Evolutionary conservation across 2,113 vertebrate species (phyloP), one percentile per base, ranked within the genome.

Genomic region (Crotalus viridis): DNA sequence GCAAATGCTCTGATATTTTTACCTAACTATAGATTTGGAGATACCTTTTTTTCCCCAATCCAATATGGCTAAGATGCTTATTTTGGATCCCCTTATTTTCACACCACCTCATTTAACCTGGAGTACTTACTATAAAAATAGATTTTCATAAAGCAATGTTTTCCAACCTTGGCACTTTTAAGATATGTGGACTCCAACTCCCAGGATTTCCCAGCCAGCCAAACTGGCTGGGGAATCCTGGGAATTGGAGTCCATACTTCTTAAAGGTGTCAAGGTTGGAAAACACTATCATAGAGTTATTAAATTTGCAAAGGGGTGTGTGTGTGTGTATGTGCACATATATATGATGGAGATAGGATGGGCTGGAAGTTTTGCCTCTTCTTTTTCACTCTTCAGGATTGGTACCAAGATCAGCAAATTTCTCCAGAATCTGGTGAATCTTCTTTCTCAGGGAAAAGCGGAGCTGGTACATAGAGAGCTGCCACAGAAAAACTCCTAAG

Each of bases 401-500:
- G 19, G 21, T 89, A 89, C 92, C 69, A 28, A 93, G 28, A n/a
- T 93, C 92, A 7, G 90, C 90, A 26, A 93, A 91, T 48, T 89
- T 48, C 48, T 93, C 92, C 8, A 89, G 88, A 10, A 33, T 26
- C 59, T 69, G 39, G 2, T 55, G 90, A 39, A 94, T 59, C 56
- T 1, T 87, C 2, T 22, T 51, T 19, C 33, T 74, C 48, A 91
- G 15, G 10, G 87, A 26, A 10, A 48, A 24, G 26, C 92, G n/a
- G 21, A 89, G n/a, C 74, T 93, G 56, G 57, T 92, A 92, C 92
- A 93, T 48, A 10, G 87, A 85, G 39, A 94, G 90, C 48, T 93
- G 94, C 92, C 92, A 90, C 51, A 94, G 7, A 43, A 89, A 85
- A 54, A 94, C 85, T 2, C 94, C 92, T 94, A 74, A 5, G 56